phyloP scores from a whole-genome alignment of 2,797 vertebrate genomes.

The Eulemur albifrons region DNA sequence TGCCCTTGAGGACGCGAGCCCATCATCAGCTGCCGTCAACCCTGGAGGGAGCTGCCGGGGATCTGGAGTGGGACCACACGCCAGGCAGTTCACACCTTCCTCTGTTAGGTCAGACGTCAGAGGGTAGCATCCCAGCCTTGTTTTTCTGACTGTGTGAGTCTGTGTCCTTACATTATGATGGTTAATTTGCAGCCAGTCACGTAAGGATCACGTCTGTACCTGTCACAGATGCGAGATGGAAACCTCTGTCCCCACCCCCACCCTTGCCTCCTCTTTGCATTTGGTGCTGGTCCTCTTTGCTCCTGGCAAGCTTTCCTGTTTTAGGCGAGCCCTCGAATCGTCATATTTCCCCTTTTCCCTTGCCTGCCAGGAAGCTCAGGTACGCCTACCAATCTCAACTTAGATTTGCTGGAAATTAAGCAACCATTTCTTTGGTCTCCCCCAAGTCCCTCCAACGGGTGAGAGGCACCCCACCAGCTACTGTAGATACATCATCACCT shows the following conservation, averaged over 20 bases:
- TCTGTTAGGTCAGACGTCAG: rapidly evolving
- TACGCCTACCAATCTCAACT: not conserved
- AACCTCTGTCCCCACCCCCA: not conserved
- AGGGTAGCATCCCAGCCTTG: rapidly evolving
- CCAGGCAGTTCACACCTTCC: rapidly evolving
- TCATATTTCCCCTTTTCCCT: not conserved
- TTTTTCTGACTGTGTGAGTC: rapidly evolving
- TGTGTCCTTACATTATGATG: rapidly evolving
- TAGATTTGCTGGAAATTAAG: not conserved
- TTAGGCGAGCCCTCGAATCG: rapidly evolving
- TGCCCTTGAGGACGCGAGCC: rapidly evolving
- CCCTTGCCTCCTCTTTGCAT: not conserved
- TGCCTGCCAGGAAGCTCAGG: not conserved
- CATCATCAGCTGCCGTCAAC: rapidly evolving
- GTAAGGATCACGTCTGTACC: not conserved
- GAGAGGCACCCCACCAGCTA: no score
- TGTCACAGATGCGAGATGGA: not conserved
- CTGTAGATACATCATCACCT: rapidly evolving
- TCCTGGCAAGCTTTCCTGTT: not conserved
- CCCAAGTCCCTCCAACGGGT: rapidly evolving
- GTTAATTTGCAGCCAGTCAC: not conserved
- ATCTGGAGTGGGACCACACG: not conserved
- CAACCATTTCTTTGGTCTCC: not conserved
- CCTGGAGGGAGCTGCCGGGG: not conserved
- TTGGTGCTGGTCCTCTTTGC: not conserved